These are phyloP conservation scores for Fulica atra DNA, from an alignment of 2,113 vertebrate species.

Conservation along the genomic window DNA sequence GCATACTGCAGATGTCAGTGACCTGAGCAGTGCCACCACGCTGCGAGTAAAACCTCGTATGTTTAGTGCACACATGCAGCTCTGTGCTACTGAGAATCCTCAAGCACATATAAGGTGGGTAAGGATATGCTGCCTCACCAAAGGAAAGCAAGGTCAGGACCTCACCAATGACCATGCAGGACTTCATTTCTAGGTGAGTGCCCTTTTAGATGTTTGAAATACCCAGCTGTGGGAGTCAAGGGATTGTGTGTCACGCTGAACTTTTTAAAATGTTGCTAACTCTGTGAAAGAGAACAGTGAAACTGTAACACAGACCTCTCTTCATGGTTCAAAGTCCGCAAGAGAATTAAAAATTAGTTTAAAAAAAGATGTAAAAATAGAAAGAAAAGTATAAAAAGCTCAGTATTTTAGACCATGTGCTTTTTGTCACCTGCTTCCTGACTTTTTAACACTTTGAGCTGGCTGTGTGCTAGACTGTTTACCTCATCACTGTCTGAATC, in stretches of 20 bases:
- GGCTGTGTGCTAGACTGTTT: not conserved
- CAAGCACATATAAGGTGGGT: not conserved
- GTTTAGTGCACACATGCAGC: not conserved
- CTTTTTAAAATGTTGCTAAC: not conserved
- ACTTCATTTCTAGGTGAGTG: not conserved
- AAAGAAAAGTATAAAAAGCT: not conserved
- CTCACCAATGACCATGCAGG: not conserved
- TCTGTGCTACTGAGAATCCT: not conserved
- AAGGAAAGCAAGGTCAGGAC: not conserved
- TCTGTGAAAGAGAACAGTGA: not conserved
- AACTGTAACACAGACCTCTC: not conserved
- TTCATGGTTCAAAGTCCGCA: not conserved
- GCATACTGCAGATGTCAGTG: not conserved
- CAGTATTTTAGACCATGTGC: not conserved
- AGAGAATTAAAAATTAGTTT: not conserved
- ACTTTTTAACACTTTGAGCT: not conserved
- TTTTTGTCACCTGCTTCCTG: not conserved
- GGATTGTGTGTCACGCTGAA: not conserved
- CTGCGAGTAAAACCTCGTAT: not conserved
- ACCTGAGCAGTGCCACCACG: not conserved
- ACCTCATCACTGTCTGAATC: conserved; percentile 89
- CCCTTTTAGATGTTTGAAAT: not conserved
- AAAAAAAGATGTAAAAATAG: not conserved
- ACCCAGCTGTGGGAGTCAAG: not conserved
- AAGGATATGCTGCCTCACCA: not conserved